Base-by-base conservation (phyloP, 2,113 vertebrate species). In the Hemiprocne comata region DNA sequence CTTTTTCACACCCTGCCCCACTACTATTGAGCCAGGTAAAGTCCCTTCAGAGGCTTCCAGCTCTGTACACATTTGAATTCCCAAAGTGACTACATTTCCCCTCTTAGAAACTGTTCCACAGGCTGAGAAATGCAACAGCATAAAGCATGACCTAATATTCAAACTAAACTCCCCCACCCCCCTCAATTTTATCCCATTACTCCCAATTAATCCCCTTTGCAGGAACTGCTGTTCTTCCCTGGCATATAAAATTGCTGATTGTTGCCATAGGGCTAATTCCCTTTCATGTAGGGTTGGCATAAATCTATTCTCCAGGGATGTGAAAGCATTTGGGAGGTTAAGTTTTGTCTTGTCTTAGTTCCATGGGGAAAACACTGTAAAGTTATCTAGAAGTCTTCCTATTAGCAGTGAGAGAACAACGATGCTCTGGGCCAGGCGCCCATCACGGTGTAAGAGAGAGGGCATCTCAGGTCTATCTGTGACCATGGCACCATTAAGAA, bases 201-300 rank as follows among this genome's bases (percentile, higher is more conserved):
- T 91, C 54, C 70, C 34, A 91, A 76, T 77, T 79, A 89, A 93
- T 73, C 74, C 81, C 25, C 18, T 92, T 79, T 85, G 50, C 50
- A 89, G 61, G 9, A 69, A 36, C 76, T 85, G 51, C 7, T 79
- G 10, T 31, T 89, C 58, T 73, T 94, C 55, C 42, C 18, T 70
- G 81, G 42, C 36, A 66, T 42, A 54, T 42, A 10, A 76, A 85
- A 93, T 42, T 92, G 71, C 25, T 82, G 87, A 73, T 65, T 65
- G 36, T 42, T 91, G 74, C 74, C 60, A 66, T 13, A 62, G 84
- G 93, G 71, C 50, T 67, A 87, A 79, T 54, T 89, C 28, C 28
- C 33, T 66, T 85, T 75, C 66, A 70, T 0, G 0, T 38, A 48
- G 20, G 16, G 23, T 34, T 82, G 74, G 36, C 34, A 79, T 70